Evolutionary conservation across 2,113 vertebrate species (phyloP), one percentile per base, ranked within the genome.

Genomic region (Nestor notabilis): DNA sequence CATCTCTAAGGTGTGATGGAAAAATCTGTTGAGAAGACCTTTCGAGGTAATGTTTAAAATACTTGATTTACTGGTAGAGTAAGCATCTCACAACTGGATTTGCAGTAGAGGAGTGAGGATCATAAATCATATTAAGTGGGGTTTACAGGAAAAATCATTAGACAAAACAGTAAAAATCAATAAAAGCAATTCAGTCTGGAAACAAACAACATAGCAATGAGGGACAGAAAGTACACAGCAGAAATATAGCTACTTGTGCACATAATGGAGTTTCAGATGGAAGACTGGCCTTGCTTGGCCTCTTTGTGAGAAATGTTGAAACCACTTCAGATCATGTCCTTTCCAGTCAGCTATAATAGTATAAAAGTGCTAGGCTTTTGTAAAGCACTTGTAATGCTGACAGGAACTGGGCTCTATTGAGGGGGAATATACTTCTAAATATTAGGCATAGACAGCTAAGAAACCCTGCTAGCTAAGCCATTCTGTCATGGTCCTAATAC

Each of bases 141-240:
- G 4, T 71, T 79, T 87, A 87, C 61, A 75, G 84, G 55, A 87
- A 93, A 96, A 93, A 79, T 85, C 39, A 69, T 87, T 90, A 79
- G 70, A 72, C 52, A 76, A 91, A 93, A 82, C 61, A 60, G 61
- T 77, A 91, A 56, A 91, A 93, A 91, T 85, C 91, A 87, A 91
- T 96, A 65, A 84, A 89, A 87, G 17, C 47, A 90, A 93, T 94
- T 95, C 61, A 58, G 11, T 43, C 33, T 87, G 63, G 74, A 89
- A 94, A 92, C 23, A 88, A 82, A 55, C 5, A 91, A 70, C 33
- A 68, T 13, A 78, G 17, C 35, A 71, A 25, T 41, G 21, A 79
- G 56, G 5, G 35, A 56, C 13, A 47, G 44, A 89, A 76, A 91
- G 56, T 31, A 55, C 0, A 0, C 10, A 41, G 56, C 39, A 90